These are phyloP conservation scores for Thereuonema tuberculata DNA, from an alignment of 1,140 invertebrate genomes.

Conservation along the genomic window DNA sequence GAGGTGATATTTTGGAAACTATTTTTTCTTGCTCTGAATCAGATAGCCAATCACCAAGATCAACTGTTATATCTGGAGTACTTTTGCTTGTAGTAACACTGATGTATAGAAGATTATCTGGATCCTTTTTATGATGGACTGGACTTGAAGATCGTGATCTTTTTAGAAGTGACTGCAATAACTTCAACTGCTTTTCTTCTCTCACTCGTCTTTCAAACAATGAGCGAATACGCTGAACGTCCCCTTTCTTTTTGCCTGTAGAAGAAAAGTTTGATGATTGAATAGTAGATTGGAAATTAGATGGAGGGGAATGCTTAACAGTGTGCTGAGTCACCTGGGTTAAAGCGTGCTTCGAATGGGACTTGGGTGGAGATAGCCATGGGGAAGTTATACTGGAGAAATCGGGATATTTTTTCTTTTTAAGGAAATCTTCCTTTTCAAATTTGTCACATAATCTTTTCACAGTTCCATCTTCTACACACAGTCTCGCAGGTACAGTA, in stretches of 20 bases:
- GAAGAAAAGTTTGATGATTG: too few relatives aligned
- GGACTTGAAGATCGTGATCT: neutral
- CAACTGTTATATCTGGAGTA: conserved; percentile 4
- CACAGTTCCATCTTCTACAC: neutral
- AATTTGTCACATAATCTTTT: neutral
- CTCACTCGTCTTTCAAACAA: too few relatives aligned
- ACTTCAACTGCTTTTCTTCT: too few relatives aligned
- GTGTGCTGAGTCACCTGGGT: too few relatives aligned
- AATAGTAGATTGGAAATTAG: too few relatives aligned
- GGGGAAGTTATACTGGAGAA: too few relatives aligned
- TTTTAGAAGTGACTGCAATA: too few relatives aligned
- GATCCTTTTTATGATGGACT: neutral
- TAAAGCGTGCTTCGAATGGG: too few relatives aligned
- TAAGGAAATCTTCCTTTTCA: neutral
- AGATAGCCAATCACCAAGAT: neutral
- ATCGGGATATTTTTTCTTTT: too few relatives aligned
- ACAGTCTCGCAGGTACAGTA: too few relatives aligned
- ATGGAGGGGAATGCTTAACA: too few relatives aligned
- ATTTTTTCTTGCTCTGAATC: neutral
- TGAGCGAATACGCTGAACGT: neutral
- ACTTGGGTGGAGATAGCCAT: too few relatives aligned
- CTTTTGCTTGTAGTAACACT: neutral
- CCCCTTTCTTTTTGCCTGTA: neutral
- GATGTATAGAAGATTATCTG: neutral
- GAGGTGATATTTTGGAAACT: neutral